Conservation (phyloP, 2,113 vertebrate genomes). For the Amia ocellicauda region DNA sequence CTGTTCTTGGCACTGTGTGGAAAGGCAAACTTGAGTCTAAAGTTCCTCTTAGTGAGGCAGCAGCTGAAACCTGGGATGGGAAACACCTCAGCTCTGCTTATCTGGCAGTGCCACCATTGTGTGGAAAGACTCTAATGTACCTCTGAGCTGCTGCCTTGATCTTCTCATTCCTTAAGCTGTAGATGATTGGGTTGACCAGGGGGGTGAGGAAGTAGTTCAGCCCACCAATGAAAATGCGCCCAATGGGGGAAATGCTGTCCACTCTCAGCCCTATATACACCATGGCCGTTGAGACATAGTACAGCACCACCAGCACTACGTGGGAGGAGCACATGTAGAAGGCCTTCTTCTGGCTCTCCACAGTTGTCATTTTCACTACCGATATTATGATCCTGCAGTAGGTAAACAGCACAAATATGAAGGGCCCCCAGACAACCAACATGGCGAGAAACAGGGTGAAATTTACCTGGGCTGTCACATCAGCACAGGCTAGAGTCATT, state of each 20-base stretch:
- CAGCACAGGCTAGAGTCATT: neutral
- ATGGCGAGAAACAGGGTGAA: neutral
- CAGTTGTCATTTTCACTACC: neutral
- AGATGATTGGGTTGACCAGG: neutral
- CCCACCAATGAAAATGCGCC: neutral
- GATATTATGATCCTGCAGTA: too few species aligned
- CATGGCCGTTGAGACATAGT: neutral
- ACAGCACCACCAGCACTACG: neutral
- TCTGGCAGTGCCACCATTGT: too few species aligned
- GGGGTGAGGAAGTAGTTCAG: neutral
- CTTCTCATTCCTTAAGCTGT: conserved; percentile 4
- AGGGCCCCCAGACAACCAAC: too few species aligned
- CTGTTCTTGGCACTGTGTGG: neutral
- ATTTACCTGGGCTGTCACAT: neutral
- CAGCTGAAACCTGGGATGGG: too few species aligned
- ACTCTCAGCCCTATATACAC: neutral
- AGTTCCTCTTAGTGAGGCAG: too few species aligned
- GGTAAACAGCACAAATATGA: too few species aligned
- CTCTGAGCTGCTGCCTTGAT: conserved; percentile 2
- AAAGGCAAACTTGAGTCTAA: neutral
- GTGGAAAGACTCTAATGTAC: too few species aligned
- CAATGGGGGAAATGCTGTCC: neutral
- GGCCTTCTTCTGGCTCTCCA: neutral
- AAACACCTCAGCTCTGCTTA: too few species aligned
- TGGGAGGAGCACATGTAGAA: neutral